phyloP scores from a whole-genome alignment of 1,140 invertebrate species.

The Hylaeus anthracinus region DNA sequence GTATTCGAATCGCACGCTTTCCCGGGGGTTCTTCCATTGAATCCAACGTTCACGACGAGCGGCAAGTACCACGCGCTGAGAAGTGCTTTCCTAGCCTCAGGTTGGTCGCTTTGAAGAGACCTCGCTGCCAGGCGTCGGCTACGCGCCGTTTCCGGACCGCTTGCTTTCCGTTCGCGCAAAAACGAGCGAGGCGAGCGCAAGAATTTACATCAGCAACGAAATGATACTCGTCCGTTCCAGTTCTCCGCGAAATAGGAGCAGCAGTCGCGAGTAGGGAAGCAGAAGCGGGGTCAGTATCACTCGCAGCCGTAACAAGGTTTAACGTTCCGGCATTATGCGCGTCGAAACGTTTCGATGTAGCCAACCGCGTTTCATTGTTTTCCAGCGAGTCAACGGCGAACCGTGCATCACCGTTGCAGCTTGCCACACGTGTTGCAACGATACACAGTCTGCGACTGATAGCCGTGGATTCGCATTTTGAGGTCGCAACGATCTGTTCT shows the following conservation, averaged over 20 bases:
- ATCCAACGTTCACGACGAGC: background rate
- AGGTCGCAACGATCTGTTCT: background rate
- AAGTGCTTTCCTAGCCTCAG: background rate
- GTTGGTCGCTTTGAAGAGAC: background rate
- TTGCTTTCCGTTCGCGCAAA: background rate
- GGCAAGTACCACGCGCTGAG: background rate
- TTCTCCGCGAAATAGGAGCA: background rate
- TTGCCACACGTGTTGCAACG: background rate
- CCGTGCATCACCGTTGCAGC: background rate
- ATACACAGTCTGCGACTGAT: slow-evolving; percentile 3
- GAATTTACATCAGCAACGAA: background rate
- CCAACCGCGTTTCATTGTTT: slow-evolving; percentile 7
- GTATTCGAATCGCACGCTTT: too few species aligned
- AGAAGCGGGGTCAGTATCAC: background rate
- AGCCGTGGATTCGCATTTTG: background rate
- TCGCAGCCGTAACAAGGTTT: background rate
- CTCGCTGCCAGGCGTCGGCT: background rate
- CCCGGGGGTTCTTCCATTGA: background rate
- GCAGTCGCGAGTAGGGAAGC: background rate
- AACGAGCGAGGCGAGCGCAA: background rate
- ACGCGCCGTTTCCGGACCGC: slow-evolving; percentile 17
- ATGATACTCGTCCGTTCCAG: background rate
- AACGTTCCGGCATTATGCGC: background rate
- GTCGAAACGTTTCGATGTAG: background rate
- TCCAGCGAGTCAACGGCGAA: background rate